Evolutionary conservation across 2,888 invertebrate genomes (phyloP).

Genomic region (Galerucella pusilla): DNA sequence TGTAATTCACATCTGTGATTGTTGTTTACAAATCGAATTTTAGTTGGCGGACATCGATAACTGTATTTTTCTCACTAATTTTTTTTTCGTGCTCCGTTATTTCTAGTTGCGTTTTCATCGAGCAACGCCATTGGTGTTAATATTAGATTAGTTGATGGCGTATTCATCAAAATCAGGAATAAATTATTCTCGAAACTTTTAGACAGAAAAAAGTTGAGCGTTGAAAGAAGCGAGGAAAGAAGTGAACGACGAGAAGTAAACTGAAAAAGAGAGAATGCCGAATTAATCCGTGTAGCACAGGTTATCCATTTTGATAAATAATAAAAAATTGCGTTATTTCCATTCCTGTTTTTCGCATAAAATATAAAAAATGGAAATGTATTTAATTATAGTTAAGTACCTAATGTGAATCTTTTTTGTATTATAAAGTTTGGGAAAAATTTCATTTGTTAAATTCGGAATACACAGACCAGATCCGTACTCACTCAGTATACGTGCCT

Average conservation of each 20-base stretch:
- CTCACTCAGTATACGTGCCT: too few relatives aligned
- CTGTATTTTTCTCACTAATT: conserved; percentile 13
- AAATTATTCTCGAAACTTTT: conserved; percentile 42
- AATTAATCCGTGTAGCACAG: conserved; percentile 54
- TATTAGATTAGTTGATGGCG: conserved; percentile 44
- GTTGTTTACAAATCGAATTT: background rate
- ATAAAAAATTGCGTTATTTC: conserved; percentile 46
- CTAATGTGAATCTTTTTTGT: too few relatives aligned
- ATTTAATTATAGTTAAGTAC: background rate
- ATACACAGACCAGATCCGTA: too few relatives aligned
- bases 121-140: conserved; percentile 15
- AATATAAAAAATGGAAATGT: background rate
- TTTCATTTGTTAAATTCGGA: too few relatives aligned
- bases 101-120: background rate
- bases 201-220: conserved; percentile 32
- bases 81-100: background rate
- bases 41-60: conserved; percentile 35
- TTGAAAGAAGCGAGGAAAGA: background rate
- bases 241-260: conserved; percentile 14
- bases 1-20: background rate
- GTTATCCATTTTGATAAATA: conserved; percentile 53
- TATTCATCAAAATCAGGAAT: conserved; percentile 48
- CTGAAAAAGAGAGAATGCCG: conserved; percentile 45
- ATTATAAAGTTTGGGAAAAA: too few relatives aligned
- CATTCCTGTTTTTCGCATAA: background rate